These are phyloP conservation scores for Thymallus thymallus DNA, from an alignment of 2,113 vertebrate species.

Conservation along the genomic window DNA sequence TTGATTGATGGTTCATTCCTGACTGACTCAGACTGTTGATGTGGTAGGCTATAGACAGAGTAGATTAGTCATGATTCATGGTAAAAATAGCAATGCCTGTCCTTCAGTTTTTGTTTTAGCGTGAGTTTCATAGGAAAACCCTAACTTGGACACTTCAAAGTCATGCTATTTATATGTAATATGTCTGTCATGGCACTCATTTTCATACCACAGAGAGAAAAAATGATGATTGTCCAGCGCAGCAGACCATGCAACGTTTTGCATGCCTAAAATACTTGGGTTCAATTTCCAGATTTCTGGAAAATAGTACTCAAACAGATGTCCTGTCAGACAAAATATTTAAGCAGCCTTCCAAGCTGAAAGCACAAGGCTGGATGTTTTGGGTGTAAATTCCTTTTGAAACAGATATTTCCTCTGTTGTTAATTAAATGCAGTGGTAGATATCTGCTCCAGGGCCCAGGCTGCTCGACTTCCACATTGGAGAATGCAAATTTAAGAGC, in stretches of 20 bases:
- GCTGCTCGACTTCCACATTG: constrained; percentile 1
- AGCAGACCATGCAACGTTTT: background rate
- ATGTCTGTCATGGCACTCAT: too few relatives aligned
- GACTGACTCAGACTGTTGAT: too few relatives aligned
- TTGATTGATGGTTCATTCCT: too few relatives aligned
- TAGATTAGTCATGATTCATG: too few relatives aligned
- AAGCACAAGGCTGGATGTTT: constrained; percentile 18
- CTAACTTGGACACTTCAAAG: too few relatives aligned
- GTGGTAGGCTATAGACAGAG: too few relatives aligned
- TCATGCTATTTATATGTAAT: too few relatives aligned
- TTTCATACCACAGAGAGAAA: background rate
- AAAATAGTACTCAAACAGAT: constrained; percentile 27
- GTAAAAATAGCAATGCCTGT: too few relatives aligned
- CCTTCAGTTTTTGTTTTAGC: too few relatives aligned
- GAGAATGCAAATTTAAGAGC: constrained; percentile 15
- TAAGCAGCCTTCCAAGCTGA: constrained; percentile 21
- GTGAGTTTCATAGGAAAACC: too few relatives aligned
- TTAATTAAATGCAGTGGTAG: constrained; percentile 22
- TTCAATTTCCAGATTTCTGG: constrained; percentile 14
- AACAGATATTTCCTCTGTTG: constrained; percentile 32
- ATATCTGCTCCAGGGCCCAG: constrained; percentile 20
- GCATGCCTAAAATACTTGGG: background rate
- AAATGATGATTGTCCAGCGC: background rate
- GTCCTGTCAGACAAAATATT: constrained; percentile 23
- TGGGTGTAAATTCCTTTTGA: constrained; percentile 35